phyloP scores from a whole-genome alignment of 2,113 vertebrate species.

The Ploceus nigricollis region DNA sequence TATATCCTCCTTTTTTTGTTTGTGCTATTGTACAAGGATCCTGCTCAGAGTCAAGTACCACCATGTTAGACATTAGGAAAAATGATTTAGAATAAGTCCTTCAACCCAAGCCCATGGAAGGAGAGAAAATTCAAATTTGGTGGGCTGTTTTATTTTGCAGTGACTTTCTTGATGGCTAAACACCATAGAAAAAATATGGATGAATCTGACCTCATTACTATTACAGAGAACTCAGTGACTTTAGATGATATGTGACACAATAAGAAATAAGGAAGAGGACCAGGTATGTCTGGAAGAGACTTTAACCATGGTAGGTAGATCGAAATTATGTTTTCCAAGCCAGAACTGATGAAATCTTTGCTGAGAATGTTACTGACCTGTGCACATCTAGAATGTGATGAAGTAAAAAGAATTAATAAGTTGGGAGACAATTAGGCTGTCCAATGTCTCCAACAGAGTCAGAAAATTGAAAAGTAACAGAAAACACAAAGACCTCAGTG shows the following conservation, averaged over 20 bases:
- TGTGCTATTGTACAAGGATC: not conserved
- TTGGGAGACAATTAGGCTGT: not conserved
- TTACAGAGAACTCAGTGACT: not conserved
- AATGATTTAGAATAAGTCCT: not conserved
- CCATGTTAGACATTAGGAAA: not conserved
- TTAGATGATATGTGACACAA: not conserved
- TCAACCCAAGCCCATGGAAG: not conserved
- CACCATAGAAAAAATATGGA: not conserved
- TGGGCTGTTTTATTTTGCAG: not conserved
- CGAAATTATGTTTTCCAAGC: not conserved
- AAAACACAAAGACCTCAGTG: not conserved
- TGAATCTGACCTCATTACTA: not conserved
- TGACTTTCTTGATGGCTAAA: not conserved
- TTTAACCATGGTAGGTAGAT: not conserved
- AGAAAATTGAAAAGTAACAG: not conserved
- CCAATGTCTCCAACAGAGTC: not conserved
- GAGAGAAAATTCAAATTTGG: not conserved
- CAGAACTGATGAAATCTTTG: not conserved
- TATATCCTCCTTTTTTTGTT: not conserved
- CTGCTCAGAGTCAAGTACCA: not conserved
- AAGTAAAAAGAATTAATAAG: not conserved
- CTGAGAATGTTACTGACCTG: not conserved
- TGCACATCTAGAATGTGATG: not conserved
- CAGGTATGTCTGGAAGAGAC: not conserved
- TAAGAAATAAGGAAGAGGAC: not conserved